These are phyloP conservation scores for Megastigmus dorsalis DNA, from an alignment of 2,888 invertebrate genomes.

Conservation along the genomic window DNA sequence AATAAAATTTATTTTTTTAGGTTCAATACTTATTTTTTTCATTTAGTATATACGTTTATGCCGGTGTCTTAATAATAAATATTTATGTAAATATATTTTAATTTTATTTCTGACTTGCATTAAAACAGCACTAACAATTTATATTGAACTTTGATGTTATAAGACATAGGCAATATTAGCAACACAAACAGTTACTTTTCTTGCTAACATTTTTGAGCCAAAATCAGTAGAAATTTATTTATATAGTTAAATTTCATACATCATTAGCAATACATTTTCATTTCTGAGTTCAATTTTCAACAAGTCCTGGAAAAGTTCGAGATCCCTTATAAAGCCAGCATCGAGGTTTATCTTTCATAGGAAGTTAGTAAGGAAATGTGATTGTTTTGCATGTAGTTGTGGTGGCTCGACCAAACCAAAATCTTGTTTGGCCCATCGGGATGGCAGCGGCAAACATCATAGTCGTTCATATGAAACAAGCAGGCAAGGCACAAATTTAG, in stretches of 20 bases:
- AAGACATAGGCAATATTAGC: not conserved
- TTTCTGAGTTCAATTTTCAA: conserved; percentile 46
- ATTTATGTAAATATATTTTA: not conserved
- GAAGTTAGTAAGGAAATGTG: conserved; percentile 62
- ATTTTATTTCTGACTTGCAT: conserved; percentile 1
- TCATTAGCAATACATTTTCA: conserved; percentile 51
- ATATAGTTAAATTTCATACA: conserved; percentile 50
- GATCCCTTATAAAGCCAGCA: conserved; percentile 46
- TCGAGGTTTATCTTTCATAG: conserved; percentile 48
- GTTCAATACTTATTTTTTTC: no score
- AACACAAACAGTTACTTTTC: not conserved
- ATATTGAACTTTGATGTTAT: conserved; percentile 11
- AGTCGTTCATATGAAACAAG: conserved; percentile 76
- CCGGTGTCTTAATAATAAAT: conserved; percentile 5
- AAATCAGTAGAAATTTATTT: conserved; percentile 51
- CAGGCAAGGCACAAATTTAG: conserved; percentile 74
- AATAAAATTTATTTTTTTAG: no score
- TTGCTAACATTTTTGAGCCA: conserved; percentile 44
- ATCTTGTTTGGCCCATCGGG: conserved; percentile 80
- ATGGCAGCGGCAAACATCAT: conserved; percentile 76
- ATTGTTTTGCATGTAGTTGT: conserved; percentile 77
- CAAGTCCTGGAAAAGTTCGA: conserved; percentile 52
- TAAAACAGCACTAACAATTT: conserved; percentile 23
- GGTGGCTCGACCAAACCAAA: conserved; percentile 80
- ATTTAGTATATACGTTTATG: conserved; percentile 21